Base-by-base conservation (phyloP, 2,113 vertebrate genomes). In the Albula goreensis region DNA sequence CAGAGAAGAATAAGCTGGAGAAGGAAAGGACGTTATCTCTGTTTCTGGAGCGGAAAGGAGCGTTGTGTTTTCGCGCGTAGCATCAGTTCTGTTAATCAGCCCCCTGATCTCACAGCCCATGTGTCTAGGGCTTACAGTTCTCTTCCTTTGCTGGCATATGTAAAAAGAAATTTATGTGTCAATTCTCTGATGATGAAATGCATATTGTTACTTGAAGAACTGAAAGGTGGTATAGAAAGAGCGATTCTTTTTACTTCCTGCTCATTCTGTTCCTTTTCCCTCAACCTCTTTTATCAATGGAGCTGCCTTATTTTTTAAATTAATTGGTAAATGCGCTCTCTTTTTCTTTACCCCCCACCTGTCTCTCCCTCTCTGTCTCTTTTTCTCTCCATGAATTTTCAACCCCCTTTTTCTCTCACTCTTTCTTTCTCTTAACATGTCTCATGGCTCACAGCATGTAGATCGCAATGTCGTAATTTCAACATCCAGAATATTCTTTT, bases 161-260 rank as follows among this genome's bases (percentile, higher is more conserved):
- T 52, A 57, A 63, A 83, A 56, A 83, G 56, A 17, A 83, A 49
- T 53, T 82, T 80, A 48, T 52, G 84, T 19, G 19, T 53, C 31
- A 0, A 53, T 79, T 50, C 77, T 48, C 51, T 60, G 50, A 48
- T 85, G 74, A 79, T 80, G 70, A 41, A 52, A 25, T 19, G 17
- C 78, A 6, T 50, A 9, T 11, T 22, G 5, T 13, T 57, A 51
- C 60, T 66, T 22, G 60, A 13, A 66, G 60, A 22, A 66, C 60
- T 66, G 17, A 60, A 60, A 19, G 60, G 12, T 10, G 53, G 52
- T 11, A 31, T 10, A 7, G 70, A n/a, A 77, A n/a, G 31, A 77
- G 31, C 7, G 22, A 11, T 77, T 74, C n/a, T 77, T 60, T 66
- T 22, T 66, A 0, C 17, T 19, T 66, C 60, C 17, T 66, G 15